Evolutionary conservation across 2,113 vertebrate species (phyloP).

Genomic region (Neomonachus schauinslandi): DNA sequence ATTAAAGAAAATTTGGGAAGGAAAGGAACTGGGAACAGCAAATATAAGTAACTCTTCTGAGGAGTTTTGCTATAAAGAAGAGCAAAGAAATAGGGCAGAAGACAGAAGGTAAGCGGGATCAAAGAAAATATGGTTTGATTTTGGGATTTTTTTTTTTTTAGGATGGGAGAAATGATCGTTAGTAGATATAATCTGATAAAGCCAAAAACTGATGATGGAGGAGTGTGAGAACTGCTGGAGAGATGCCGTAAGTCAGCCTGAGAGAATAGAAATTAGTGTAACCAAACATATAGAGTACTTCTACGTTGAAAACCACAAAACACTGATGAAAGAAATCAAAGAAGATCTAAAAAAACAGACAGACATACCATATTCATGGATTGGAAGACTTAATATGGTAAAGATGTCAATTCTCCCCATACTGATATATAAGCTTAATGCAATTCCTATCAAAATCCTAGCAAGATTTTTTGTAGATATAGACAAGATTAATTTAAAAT

Average conservation of each 20-base stretch:
- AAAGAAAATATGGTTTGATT: background rate
- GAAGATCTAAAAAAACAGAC: background rate
- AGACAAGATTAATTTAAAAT: slow-evolving; percentile 11
- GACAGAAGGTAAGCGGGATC: background rate
- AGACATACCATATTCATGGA: background rate
- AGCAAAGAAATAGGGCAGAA: background rate
- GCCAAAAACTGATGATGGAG: background rate
- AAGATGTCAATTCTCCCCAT: background rate
- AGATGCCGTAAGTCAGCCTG: background rate
- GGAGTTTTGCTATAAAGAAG: background rate
- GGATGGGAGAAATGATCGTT: background rate
- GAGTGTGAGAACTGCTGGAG: background rate
- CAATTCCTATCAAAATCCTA: background rate
- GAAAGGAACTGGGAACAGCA: background rate
- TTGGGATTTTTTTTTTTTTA: background rate
- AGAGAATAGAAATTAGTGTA: background rate
- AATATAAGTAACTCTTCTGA: background rate
- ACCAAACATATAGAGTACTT: background rate
- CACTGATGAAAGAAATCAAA: background rate
- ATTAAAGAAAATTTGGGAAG: background rate
- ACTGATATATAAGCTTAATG: background rate
- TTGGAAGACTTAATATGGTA: background rate
- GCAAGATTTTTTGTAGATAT: background rate
- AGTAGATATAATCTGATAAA: background rate
- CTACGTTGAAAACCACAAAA: background rate